Evolutionary conservation across 2,888 invertebrate species (phyloP).

Genomic region (Nephrotoma guestfalica): DNA sequence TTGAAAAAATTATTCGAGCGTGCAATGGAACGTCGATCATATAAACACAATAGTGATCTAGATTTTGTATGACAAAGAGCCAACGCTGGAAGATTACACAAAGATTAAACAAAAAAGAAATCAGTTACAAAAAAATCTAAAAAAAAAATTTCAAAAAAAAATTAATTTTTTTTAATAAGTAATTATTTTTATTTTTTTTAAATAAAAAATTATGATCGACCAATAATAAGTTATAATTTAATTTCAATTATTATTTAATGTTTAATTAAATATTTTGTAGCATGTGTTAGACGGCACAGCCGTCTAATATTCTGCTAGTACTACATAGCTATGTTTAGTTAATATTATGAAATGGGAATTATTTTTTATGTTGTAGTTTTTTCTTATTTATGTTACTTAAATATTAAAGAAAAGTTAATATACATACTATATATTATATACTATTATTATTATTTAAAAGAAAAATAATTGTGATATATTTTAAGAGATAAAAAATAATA

Average conservation of each 20-base stretch:
- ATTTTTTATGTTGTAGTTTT: not conserved
- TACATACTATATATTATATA: not conserved
- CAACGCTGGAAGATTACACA: constrained; percentile 26
- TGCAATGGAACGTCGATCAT: constrained; percentile 44
- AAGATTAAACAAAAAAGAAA: constrained; percentile 2
- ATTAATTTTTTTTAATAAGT: not conserved
- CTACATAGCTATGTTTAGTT: not conserved
- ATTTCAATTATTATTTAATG: not conserved
- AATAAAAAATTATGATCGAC: not conserved
- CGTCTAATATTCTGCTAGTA: not conserved
- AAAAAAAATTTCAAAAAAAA: not conserved
- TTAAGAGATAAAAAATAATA: not conserved
- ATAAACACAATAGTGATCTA: constrained; percentile 29
- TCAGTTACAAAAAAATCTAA: not conserved
- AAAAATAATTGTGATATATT: not conserved
- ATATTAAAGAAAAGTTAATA: not conserved
- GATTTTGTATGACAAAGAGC: constrained; percentile 36
- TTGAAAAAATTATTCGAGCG: constrained; percentile 77
- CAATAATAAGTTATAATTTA: not conserved
- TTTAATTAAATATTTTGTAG: not conserved
- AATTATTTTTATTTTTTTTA: not conserved
- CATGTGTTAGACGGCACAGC: not conserved
- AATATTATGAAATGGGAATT: not conserved
- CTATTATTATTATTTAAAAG: not conserved
- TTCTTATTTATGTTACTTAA: not conserved